Evolutionary conservation across 1,140 invertebrate genomes (phyloP), one percentile per base, ranked within the genome.

Genomic region (Drosophila micromelanica): DNA sequence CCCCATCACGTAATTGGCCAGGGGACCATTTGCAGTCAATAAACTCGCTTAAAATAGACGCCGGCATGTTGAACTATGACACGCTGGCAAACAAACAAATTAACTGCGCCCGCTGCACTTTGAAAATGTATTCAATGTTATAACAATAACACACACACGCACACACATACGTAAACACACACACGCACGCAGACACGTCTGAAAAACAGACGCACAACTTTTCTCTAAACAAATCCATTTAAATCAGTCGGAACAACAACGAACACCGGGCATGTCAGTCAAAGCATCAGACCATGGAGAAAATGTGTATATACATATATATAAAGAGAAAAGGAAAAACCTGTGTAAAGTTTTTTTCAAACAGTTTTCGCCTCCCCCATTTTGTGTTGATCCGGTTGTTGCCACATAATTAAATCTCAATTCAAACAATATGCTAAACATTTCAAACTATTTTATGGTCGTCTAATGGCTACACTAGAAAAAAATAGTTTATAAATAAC

Each of bases 401-500:
- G 79, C 80, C 84, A 90, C 84, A 90, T 89, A 89, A 89, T 89
- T 89, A 89, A 87, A 90, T 90, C 70, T 75, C 59, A 89, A 90
- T 85, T 89, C 78, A 87, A 87, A 87, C 82, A 87, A 81, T 82
- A 82, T 78, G 72, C 64, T 89, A 87, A 89, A 87, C 84, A 89
- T 74, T 84, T 86, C 68, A 72, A 78, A 60, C 62, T 69, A 81
- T 87, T 86, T 86, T 86, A 86, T 78, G 70, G 65, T 49, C 62
- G 52, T 63, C 80, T 61, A 48, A 71, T 69, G 68, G 56, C 45
- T 52, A 56, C 64, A 57, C 45, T 46, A 57, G 40, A 17, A 48
- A 5, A n/a, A 49, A 27, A 6, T 49, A 49, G 20, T 3, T 3
- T 27, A 27, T 27, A 27, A 27, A 27, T 27, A 27, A 6, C 5